Evolutionary conservation across 2,113 vertebrate genomes (phyloP).

Genomic region (Sciurus niger): DNA sequence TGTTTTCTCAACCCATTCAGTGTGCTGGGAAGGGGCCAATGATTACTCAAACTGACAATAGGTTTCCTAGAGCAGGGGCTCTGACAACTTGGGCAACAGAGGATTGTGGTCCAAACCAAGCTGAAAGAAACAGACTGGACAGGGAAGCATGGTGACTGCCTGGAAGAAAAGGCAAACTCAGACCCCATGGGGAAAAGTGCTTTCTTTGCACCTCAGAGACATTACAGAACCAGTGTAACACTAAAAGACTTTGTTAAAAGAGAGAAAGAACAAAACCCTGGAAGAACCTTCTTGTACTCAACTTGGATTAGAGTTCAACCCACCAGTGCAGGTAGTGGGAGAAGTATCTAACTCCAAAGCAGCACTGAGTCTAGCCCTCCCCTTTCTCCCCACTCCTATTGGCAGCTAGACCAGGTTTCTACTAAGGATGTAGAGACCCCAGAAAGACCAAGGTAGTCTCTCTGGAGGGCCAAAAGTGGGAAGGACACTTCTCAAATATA

Average conservation of each 20-base stretch:
- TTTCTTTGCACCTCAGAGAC: conserved; percentile 83
- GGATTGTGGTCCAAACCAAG: conserved; percentile 48
- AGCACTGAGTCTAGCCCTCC: conserved; percentile 75
- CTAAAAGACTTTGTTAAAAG: conserved; percentile 80
- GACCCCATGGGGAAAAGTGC: conserved; percentile 53
- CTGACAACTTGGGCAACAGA: conserved; percentile 54
- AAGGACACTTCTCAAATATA: conserved; percentile 84
- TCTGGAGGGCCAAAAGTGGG: conserved; percentile 77
- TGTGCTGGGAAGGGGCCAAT: conserved; percentile 85
- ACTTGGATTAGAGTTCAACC: conserved; percentile 81
- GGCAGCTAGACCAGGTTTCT: conserved; percentile 48
- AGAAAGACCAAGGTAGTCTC: conserved; percentile 81
- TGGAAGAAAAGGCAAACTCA: conserved; percentile 77
- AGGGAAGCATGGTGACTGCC: conserved; percentile 49
- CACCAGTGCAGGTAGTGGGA: conserved; percentile 69
- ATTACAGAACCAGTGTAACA: conserved; percentile 89
- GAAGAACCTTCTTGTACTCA: conserved; percentile 86
- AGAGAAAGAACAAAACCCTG: conserved; percentile 68
- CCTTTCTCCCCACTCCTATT: conserved; percentile 5
- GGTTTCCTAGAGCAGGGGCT: conserved; percentile 70
- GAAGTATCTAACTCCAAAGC: conserved; percentile 85
- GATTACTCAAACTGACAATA: conserved; percentile 79
- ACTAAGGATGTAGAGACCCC: conserved; percentile 53
- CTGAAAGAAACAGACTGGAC: conserved; percentile 61
- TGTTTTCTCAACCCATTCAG: conserved; percentile 60